Conservation (phyloP, 2,797 vertebrate genomes). For the Cynopterus sphinx region DNA sequence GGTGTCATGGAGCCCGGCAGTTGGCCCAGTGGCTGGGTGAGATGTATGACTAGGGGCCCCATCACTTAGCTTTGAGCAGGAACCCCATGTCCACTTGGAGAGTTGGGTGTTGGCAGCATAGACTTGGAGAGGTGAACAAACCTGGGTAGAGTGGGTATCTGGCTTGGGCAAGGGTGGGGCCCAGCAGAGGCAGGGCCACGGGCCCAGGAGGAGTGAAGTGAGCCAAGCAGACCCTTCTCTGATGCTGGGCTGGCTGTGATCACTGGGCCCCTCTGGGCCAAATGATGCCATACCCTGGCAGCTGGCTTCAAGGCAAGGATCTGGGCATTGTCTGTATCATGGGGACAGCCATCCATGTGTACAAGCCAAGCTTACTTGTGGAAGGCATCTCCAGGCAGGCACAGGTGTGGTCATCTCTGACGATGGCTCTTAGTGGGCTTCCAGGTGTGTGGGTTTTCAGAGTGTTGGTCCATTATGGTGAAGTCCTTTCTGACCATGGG, state of each 20-base stretch:
- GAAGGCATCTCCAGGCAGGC: not conserved
- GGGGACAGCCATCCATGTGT: not conserved
- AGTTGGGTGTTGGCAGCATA: not conserved
- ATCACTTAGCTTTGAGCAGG: not conserved
- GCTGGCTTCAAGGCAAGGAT: not conserved
- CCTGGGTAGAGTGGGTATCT: not conserved
- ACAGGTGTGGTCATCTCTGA: not conserved
- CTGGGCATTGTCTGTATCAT: not conserved
- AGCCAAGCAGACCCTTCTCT: not conserved
- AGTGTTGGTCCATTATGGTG: fast-evolving
- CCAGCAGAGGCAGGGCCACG: not conserved
- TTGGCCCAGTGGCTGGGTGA: not conserved
- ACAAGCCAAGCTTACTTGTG: not conserved
- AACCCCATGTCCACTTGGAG: not conserved
- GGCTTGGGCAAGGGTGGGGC: not conserved
- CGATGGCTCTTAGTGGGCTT: not conserved
- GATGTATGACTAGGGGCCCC: not conserved
- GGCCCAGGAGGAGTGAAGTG: not conserved
- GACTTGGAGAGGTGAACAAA: not conserved
- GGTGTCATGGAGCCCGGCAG: not conserved
- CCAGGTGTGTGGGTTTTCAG: fast-evolving
- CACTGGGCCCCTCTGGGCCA: not conserved
- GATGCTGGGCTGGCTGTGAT: not conserved
- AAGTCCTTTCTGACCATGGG: not conserved
- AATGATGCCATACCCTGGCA: fast-evolving